Evolutionary conservation across 2,888 invertebrate species (phyloP), one percentile per base, ranked within the genome.

Genomic region (Candidula unifasciata): DNA sequence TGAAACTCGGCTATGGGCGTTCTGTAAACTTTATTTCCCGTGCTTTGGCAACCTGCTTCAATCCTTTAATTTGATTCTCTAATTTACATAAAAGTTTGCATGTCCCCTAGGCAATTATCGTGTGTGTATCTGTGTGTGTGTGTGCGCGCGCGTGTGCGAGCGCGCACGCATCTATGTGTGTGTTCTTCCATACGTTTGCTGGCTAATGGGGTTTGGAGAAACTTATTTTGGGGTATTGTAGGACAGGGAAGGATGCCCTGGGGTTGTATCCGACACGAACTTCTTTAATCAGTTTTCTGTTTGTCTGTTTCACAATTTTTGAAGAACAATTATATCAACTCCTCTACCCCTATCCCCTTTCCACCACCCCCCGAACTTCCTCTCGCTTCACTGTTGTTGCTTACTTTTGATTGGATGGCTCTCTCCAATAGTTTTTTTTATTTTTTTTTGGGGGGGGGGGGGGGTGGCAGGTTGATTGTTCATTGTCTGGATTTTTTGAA

Each of bases 61-160:
- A 24, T 35, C 24, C 37, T 35, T 35, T 24, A 71, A 71, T 71
- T 35, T 3, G 21, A 21, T 71, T 71, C 35, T 37, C 37, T 71
- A 71, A 71, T 71, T 71, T 71, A 71, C 71, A 71, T 37, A 37
- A 21, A 10, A 71, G 37, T 71, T 71, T 37, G 37, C 71, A 71
- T 71, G 5, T 35, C 24, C 21, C 10, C 71, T 35, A 21, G 0
- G 5, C 71, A 71, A 13, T 44, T 10, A 44, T 44, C 18, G n/a
- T 60, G 60, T 16, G n/a, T 60, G n/a, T 24, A 21, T 16, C 5
- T 21, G 60, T 60, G 60, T n/a, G 21, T 60, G 60, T 60, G 24
- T 60, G 60, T 60, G 6, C 21, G 60, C 5, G n/a, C 60, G 3
- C n/a, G 60, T 60, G 6, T 60, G 60, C 5, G n/a, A 13, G 3